Evolutionary conservation across 2,888 invertebrate genomes (phyloP), one percentile per base, ranked within the genome.

Genomic region (Cataglyphis rosenhaueri): DNA sequence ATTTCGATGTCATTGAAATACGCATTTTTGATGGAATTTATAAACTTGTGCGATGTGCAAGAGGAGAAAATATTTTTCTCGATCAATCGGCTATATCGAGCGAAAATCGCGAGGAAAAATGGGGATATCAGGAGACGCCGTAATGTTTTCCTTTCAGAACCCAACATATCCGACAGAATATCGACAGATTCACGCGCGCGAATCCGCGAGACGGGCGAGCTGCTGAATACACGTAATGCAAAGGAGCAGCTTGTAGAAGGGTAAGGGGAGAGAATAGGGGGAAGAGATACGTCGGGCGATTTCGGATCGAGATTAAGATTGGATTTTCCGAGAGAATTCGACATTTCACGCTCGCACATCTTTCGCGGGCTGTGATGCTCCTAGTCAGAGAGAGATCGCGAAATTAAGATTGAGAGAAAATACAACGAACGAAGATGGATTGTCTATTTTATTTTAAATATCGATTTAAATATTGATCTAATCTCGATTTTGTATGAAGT

Each of bases 161-260:
- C 48, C 35, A 48, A 55, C 29, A 41, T 76, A 76, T 76, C 65
- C 65, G 76, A 76, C 38, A 41, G 65, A 76, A 76, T 76, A 76
- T 76, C 76, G 76, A 76, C 76, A 76, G 75, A 76, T 76, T 76
- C 10, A 65, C 79, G 71, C 66, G 59, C 78, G 59, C 78, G 82
- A 82, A 82, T 66, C 15, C 48, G 35, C 35, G 76, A 81, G 76
- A 75, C 81, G 64, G 48, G 75, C 52, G 65, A 66, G 66, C 66
- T 29, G 76, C 29, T 55, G 76, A 76, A 55, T 66, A 76, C 29
- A 29, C 66, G 55, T 65, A 55, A 76, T 41, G 66, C 55, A 76
- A 65, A 76, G 38, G 65, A 66, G 55, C 55, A 66, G 66, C 55
- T 52, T 74, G 48, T 35, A 41, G 21, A 18, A 48, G 62, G 41